These are phyloP conservation scores for Myoxocephalus aenaeus DNA, from an alignment of 2,797 vertebrate species.

Conservation along the genomic window DNA sequence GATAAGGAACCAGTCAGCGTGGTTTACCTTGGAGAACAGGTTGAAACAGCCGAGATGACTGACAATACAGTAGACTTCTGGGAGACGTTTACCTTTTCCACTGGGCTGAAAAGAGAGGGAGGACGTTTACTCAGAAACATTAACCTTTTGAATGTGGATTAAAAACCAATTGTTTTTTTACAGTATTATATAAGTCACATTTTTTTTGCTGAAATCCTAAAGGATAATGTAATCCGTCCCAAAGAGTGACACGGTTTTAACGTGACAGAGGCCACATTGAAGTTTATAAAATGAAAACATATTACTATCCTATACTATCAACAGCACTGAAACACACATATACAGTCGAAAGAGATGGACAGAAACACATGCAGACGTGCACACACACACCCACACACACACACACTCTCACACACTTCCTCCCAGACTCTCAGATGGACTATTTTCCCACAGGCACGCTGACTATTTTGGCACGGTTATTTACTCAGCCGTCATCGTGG, in stretches of 20 bases:
- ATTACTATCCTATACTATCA: neutral
- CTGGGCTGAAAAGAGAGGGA: conserved; percentile 71
- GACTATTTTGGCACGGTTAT: conserved; percentile 77
- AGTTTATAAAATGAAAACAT: neutral
- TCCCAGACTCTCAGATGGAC: conserved; percentile 67
- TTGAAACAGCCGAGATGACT: conserved; percentile 95
- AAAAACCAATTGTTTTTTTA: neutral
- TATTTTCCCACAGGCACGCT: conserved; percentile 77
- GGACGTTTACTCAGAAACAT: neutral
- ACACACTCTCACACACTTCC: conserved; percentile 71
- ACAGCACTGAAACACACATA: conserved; percentile 9
- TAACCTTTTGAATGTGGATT: neutral
- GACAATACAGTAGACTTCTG: conserved; percentile 90
- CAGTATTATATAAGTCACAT: neutral
- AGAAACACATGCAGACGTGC: conserved; percentile 29
- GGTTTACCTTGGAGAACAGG: conserved; percentile 92
- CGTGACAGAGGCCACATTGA: neutral
- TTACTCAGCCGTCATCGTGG: conserved; percentile 79
- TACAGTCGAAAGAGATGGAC: conserved; percentile 18
- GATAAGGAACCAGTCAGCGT: neutral
- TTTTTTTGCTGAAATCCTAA: no score
- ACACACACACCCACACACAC: conserved; percentile 27
- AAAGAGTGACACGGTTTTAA: neutral
- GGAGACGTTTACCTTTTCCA: conserved; percentile 79
- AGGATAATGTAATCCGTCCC: neutral